phyloP scores from a whole-genome alignment of 2,888 invertebrate species.

The Erynnis tages region DNA sequence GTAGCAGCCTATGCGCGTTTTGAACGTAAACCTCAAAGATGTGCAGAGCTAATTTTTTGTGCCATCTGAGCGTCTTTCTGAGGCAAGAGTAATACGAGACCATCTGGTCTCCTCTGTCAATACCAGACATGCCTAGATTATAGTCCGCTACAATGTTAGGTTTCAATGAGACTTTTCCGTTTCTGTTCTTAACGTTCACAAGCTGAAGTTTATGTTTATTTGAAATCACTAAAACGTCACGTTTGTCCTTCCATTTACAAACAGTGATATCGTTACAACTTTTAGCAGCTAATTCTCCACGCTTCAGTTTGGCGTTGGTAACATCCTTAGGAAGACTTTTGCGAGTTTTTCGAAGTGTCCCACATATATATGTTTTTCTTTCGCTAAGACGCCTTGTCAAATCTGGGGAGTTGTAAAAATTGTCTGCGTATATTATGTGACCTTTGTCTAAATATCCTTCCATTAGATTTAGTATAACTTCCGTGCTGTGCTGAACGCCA shows the following conservation, averaged over 20 bases:
- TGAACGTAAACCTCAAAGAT: constrained; percentile 5
- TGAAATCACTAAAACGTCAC: too few species aligned
- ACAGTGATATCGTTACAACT: too few species aligned
- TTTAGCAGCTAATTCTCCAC: too few species aligned
- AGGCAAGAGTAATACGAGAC: constrained; percentile 27
- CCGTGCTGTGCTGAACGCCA: constrained; percentile 27
- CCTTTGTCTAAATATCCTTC: too few species aligned
- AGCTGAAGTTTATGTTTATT: too few species aligned
- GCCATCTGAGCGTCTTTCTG: constrained; percentile 28
- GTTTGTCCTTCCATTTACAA: not conserved
- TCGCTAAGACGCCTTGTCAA: constrained; percentile 7
- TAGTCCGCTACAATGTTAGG: constrained; percentile 21
- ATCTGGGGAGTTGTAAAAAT: too few species aligned
- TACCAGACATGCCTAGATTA: constrained; percentile 27
- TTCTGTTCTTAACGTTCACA: not conserved
- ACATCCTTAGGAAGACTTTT: too few species aligned
- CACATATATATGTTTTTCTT: constrained; percentile 22
- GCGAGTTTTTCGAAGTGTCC: not conserved
- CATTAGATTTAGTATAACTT: constrained; percentile 17
- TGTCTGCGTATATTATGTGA: too few species aligned
- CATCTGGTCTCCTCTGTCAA: constrained; percentile 27
- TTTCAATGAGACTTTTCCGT: not conserved
- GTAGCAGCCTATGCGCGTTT: constrained; percentile 25
- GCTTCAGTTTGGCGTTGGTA: not conserved
- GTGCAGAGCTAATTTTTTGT: constrained; percentile 23